Conservation (phyloP, 2,113 vertebrate genomes). For the Platanista minor region DNA sequence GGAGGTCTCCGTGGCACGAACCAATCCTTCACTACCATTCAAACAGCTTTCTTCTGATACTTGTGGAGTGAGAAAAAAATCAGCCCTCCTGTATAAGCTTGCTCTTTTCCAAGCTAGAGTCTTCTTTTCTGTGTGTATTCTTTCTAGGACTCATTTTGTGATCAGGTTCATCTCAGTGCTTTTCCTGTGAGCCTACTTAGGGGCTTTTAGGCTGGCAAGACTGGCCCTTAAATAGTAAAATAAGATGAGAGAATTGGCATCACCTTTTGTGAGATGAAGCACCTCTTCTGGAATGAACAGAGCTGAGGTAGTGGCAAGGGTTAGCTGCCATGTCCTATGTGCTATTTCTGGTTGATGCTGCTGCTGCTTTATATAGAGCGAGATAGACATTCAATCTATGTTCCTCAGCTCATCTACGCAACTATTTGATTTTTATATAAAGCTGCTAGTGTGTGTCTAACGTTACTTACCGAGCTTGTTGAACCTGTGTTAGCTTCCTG, state of each 20-base stretch:
- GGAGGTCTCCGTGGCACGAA: not conserved
- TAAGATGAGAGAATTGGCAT: not conserved
- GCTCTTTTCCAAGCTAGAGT: not conserved
- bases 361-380: not conserved
- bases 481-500: not conserved
- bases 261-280: constrained; percentile 13
- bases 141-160: not conserved
- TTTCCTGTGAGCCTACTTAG: constrained; percentile 12
- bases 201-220: not conserved
- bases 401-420: not conserved
- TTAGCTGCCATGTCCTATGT: constrained; percentile 19
- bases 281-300: not conserved
- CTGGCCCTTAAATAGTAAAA: constrained; percentile 29
- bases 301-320: not conserved
- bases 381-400: not conserved
- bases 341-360: constrained; percentile 13
- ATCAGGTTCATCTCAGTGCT: not conserved
- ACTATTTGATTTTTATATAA: not conserved
- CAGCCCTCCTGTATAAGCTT: not conserved
- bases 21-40: not conserved
- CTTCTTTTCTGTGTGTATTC: not conserved
- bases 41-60: not conserved
- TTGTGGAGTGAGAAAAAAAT: not conserved
- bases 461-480: not conserved
- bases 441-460: not conserved